These are phyloP conservation scores for Poecilus cupreus DNA, from an alignment of 2,888 invertebrate genomes.

Conservation along the genomic window DNA sequence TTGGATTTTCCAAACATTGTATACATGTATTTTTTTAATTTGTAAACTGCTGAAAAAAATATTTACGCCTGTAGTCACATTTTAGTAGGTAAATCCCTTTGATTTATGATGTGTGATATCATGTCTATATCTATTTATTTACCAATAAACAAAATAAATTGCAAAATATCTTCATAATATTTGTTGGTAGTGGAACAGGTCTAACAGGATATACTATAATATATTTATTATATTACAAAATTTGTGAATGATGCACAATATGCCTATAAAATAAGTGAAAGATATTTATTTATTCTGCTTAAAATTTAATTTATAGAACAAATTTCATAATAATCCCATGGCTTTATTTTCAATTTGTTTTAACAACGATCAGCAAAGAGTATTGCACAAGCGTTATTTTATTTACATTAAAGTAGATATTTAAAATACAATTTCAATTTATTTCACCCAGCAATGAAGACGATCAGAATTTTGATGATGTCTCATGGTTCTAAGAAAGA, in stretches of 20 bases:
- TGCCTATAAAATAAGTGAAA: neutral
- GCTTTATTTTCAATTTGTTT: conserved; percentile 52
- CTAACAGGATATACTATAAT: neutral
- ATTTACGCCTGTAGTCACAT: neutral
- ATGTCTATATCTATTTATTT: neutral
- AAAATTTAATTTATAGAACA: conserved; percentile 10
- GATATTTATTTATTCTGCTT: neutral
- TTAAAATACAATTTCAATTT: conserved; percentile 33
- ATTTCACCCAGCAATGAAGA: neutral
- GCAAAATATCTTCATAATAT: neutral
- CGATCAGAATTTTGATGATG: conserved; percentile 22
- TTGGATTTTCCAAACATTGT: too few species aligned
- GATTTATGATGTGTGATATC: neutral
- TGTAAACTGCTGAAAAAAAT: neutral
- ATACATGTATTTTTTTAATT: too few species aligned
- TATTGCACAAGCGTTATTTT: conserved; percentile 17
- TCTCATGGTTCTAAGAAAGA: neutral
- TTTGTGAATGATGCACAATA: neutral
- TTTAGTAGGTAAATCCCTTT: neutral
- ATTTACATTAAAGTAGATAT: conserved; percentile 30
- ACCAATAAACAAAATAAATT: neutral
- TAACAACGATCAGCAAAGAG: conserved; percentile 19
- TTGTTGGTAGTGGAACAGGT: neutral
- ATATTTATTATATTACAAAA: neutral
- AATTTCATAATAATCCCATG: conserved; percentile 23